Evolutionary conservation across 2,888 invertebrate genomes (phyloP), one percentile per base, ranked within the genome.

Genomic region (Sabatieria punctata): DNA sequence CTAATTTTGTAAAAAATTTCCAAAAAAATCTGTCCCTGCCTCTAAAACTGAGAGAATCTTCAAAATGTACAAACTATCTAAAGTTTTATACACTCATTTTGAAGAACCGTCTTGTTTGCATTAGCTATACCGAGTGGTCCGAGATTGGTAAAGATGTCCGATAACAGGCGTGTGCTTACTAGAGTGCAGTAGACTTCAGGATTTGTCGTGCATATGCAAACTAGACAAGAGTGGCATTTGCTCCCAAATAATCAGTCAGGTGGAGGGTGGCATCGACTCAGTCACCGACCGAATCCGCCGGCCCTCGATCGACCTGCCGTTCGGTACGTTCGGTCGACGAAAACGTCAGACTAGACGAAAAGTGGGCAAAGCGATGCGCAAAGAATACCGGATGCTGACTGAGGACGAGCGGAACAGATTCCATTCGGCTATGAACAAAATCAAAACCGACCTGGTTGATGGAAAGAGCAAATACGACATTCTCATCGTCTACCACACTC

Each of bases 331-430:
- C 8, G n/a, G 41, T 11, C 41, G 41, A 26, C n/a, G 13, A 2
- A 24, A 26, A 6, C 41, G 41, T 41, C 41, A 41, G 18, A 2
- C n/a, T 23, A 22, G 8, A 2, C 6, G 11, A 2, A 44, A 45
- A 38, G 4, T 33, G 30, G 22, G 15, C 6, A 18, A 4, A n/a
- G 51, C 48, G 8, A 43, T 52, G 1, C 36, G 57, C 26, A 57
- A 56, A 38, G 57, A 57, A 38, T 56, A 56, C 44, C 50, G 57
- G 13, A 51, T 52, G 53, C 36, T 57, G 26, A 48, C 50, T 6
- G 57, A 56, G 22, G 52, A 50, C 18, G 57, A 57, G 27, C 21
- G 55, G 38, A 35, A 49, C 22, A 43, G 54, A 25, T 52, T 56
- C 15, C 55, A 56, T 49, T 43, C 43, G 6, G 57, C 57, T 2